Evolutionary conservation across 1,140 invertebrate genomes (phyloP), one percentile per base, ranked within the genome.

Genomic region (Stegodyphus mimosarum): DNA sequence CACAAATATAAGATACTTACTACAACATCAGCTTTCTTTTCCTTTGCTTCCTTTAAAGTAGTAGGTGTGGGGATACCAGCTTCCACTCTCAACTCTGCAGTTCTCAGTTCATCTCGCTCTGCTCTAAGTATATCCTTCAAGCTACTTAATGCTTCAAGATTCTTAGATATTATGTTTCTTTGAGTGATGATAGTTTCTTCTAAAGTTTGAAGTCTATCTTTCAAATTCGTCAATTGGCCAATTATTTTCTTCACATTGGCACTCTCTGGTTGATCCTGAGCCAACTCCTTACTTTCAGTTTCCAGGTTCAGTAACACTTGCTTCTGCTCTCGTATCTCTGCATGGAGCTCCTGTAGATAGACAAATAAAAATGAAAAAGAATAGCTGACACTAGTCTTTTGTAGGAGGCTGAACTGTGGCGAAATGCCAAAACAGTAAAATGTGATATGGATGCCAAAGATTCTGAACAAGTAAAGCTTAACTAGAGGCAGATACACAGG

Each of bases 71-170:
- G 93, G 63, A 95, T 90, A 73, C 94, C 93, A 86, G 93, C 89
- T 77, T 94, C 93, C 52, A 95, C 91, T 90, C 94, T 94, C 11
- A 94, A 91, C 92, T 98, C 96, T 48, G 95, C 95, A 89, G 96
- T 96, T 89, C 95, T 95, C 50, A 98, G 92, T 90, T 95, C 93
- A 78, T 95, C 92, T 49, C 97, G 91, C 90, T 97, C 96, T 89
- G 94, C 92, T 81, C 93, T 92, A 5, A 96, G 93, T 2, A 93
- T 92, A 88, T 94, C 93, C 50, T 93, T 93, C 88, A 96, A 94
- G 85, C 93, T 93, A 88, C 94, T 93, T 66, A 90, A 89, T 10
- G 17, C 75, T 33, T 83, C 76, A 49, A 80, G 63, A 50, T 87
- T 81, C 69, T 87, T 87, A 33, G 51, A 67, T 49, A 88, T 48